phyloP scores from a whole-genome alignment of 1,140 invertebrate genomes.

The Harpegnathos saltator region DNA sequence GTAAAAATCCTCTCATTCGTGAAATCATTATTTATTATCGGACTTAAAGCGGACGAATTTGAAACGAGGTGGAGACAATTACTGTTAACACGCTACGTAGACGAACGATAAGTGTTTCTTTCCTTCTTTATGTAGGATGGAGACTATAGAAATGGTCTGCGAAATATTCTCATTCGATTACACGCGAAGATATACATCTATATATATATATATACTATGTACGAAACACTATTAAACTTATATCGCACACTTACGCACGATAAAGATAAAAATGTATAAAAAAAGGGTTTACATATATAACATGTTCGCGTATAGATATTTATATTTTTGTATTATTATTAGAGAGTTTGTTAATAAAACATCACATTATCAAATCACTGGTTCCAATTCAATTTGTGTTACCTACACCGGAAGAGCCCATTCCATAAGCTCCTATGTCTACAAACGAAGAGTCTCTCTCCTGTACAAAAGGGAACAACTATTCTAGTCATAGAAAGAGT shows the following conservation, averaged over 20 bases:
- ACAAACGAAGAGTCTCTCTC: conserved; percentile 17
- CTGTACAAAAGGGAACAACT: conserved; percentile 19
- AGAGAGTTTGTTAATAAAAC: conserved; percentile 67
- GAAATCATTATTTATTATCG: conserved; percentile 56
- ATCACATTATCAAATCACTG: conserved; percentile 59
- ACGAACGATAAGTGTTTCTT: conserved; percentile 17
- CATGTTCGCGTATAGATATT: conserved; percentile 57
- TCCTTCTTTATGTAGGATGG: neutral
- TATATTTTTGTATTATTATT: conserved; percentile 71
- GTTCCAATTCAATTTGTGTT: neutral
- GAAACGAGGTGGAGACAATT: conserved; percentile 9
- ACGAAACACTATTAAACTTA: conserved; percentile 15
- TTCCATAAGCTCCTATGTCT: neutral
- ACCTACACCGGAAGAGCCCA: conserved; percentile 13
- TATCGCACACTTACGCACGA: neutral
- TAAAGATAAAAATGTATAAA: conserved; percentile 27
- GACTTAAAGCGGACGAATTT: neutral
- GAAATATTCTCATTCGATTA: neutral
- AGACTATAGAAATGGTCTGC: neutral
- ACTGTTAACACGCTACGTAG: conserved; percentile 19
- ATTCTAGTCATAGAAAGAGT: conserved; percentile 34
- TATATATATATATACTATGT: too few species aligned
- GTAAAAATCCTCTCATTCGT: conserved; percentile 1
- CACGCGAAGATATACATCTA: neutral
- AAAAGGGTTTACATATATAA: conserved; percentile 30